A percentile compares a stretch with the other conserved stretches of the same genome.
Evolutionary conservation across 2,113 vertebrate genomes (phyloP).

Genomic region (Chlamydotis undulata): DNA sequence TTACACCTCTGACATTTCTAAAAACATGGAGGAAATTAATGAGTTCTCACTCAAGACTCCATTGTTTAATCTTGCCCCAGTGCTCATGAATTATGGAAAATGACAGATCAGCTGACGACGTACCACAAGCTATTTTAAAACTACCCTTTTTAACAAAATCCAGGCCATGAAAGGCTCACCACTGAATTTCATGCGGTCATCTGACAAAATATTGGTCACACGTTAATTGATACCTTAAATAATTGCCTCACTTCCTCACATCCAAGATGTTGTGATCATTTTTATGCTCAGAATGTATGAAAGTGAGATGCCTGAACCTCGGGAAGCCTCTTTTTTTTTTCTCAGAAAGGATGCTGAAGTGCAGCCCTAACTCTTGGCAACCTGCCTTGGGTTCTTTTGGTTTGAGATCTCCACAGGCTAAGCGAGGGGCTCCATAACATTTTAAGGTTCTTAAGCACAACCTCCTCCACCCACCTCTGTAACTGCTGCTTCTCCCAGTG

Average conservation of each 20-base stretch:
- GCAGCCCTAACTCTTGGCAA: background rate
- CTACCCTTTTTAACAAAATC: background rate
- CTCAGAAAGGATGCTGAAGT: background rate
- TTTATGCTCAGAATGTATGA: background rate
- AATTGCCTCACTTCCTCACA: background rate
- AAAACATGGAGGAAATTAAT: constrained; percentile 62
- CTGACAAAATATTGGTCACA: background rate
- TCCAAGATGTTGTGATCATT: background rate
- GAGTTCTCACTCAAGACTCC: constrained; percentile 45
- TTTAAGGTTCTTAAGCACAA: background rate
- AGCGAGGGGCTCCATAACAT: background rate
- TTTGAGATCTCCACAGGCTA: background rate
- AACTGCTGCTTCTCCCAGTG: background rate
- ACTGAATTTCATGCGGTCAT: background rate
- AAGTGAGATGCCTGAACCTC: background rate
- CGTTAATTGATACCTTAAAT: background rate
- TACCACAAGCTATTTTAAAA: constrained; percentile 42
- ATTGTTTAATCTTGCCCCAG: constrained; percentile 55
- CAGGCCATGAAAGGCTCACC: background rate
- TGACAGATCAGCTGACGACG: constrained; percentile 43
- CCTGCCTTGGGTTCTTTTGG: background rate
- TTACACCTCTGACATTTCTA: constrained; percentile 66
- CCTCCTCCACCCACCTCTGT: background rate
- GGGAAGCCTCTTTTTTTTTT: background rate
- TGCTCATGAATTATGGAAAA: constrained; percentile 67